phyloP scores from a whole-genome alignment of 2,113 vertebrate species.

The Artemisiospiza belli region DNA sequence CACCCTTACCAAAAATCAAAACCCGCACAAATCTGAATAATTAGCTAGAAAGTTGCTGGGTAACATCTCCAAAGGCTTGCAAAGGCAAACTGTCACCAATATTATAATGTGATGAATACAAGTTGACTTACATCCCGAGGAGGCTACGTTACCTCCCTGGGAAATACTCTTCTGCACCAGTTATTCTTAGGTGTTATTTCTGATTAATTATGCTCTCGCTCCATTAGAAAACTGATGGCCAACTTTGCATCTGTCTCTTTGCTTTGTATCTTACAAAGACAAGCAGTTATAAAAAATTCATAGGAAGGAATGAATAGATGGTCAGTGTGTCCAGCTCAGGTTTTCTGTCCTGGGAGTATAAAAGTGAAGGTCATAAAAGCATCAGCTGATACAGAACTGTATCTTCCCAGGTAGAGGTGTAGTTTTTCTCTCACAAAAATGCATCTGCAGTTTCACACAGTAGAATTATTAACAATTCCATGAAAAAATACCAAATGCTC shows the following conservation, averaged over 20 bases:
- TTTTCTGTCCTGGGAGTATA: neutral
- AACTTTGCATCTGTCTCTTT: constrained; percentile 51
- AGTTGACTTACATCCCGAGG: constrained; percentile 21
- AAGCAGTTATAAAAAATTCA: constrained; percentile 37
- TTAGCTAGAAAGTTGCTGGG: neutral
- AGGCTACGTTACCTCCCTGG: constrained; percentile 24
- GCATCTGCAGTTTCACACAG: neutral
- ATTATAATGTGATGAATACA: constrained; percentile 31
- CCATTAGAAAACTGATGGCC: constrained; percentile 53
- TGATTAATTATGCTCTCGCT: constrained; percentile 65
- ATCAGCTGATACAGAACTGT: neutral
- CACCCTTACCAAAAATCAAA: neutral
- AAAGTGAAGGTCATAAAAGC: constrained; percentile 22
- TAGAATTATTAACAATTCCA: neutral
- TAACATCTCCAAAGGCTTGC: neutral
- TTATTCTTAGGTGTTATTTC: constrained; percentile 68
- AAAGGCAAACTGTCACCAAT: constrained; percentile 33
- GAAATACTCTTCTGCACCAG: constrained; percentile 62
- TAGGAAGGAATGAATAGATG: neutral
- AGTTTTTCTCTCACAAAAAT: neutral
- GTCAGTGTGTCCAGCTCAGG: constrained; percentile 2
- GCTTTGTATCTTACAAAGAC: constrained; percentile 44
- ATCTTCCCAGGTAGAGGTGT: neutral
- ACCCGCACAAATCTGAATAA: neutral
- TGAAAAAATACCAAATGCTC: constrained; percentile 5